These are phyloP conservation scores for Mimas tiliae DNA, from an alignment of 2,888 invertebrate species.

Conservation along the genomic window DNA sequence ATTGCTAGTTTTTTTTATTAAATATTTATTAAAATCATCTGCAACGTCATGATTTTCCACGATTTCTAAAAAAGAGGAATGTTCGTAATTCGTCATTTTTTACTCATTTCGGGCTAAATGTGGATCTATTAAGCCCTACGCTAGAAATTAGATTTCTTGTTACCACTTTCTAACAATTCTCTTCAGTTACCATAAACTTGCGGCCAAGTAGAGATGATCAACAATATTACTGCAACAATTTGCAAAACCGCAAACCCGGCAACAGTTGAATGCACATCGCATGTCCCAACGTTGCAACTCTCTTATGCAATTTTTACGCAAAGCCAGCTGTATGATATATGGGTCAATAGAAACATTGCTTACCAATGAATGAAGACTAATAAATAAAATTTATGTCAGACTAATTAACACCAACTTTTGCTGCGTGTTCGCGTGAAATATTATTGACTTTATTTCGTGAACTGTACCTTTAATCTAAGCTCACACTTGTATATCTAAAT, in stretches of 20 bases:
- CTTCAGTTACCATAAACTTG: neutral
- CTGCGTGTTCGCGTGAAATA: neutral
- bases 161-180: too few species aligned
- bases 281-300: constrained; percentile 50
- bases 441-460: neutral
- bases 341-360: constrained; percentile 44
- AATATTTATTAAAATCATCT: too few species aligned
- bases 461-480: too few species aligned
- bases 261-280: constrained; percentile 68
- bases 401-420: constrained; percentile 5
- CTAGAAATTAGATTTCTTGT: too few species aligned
- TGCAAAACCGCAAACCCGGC: constrained; percentile 51
- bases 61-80: too few species aligned
- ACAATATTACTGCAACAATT: constrained; percentile 42
- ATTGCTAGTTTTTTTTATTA: too few species aligned
- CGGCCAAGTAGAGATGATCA: constrained; percentile 33
- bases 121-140: too few species aligned
- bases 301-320: constrained; percentile 64
- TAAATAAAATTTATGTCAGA: neutral
- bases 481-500: too few species aligned
- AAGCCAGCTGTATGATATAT: constrained; percentile 50
- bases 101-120: too few species aligned
- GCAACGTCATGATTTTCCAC: too few species aligned
- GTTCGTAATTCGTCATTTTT: too few species aligned
- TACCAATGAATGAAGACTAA: constrained; percentile 4